A percentile compares a stretch with the other conserved stretches of the same genome.
These are phyloP conservation scores for Etheostoma spectabile DNA, from an alignment of 2,113 vertebrate genomes.

Conservation along the genomic window DNA sequence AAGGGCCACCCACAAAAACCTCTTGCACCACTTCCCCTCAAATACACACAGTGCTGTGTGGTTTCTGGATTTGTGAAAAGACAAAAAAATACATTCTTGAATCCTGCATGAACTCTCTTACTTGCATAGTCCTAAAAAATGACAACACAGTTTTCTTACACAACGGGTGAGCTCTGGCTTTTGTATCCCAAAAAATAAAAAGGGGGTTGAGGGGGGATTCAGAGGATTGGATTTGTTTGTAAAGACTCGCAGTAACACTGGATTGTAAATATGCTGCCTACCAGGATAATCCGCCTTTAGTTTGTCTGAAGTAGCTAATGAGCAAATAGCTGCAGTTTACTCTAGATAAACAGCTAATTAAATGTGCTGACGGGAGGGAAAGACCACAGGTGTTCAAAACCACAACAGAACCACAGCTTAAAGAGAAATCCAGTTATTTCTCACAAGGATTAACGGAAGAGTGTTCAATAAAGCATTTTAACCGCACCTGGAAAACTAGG, in stretches of 20 bases:
- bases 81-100: slow-evolving; percentile 1
- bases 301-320: slow-evolving; percentile 48
- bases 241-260: slow-evolving; percentile 42
- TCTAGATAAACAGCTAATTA: slow-evolving; percentile 63
- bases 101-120: slow-evolving; percentile 33
- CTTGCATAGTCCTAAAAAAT: slow-evolving; percentile 51
- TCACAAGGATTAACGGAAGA: slow-evolving; percentile 25
- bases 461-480: background rate
- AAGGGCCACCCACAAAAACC: slow-evolving; percentile 36
- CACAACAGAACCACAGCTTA: background rate
- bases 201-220: slow-evolving; percentile 20
- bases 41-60: slow-evolving; percentile 7
- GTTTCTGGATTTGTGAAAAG: background rate
- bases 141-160: slow-evolving; percentile 37
- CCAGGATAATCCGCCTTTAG: slow-evolving; percentile 53
- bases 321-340: slow-evolving; percentile 71
- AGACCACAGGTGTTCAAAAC: slow-evolving; percentile 36
- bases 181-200: slow-evolving; percentile 26
- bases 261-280: slow-evolving; percentile 49
- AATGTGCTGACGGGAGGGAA: slow-evolving; percentile 66
- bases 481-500: background rate
- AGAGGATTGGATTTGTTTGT: slow-evolving; percentile 56
- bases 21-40: background rate
- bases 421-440: slow-evolving; percentile 2
- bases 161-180: slow-evolving; percentile 46